Evolutionary conservation across 2,113 vertebrate species (phyloP).

Genomic region (Stercorarius parasiticus): DNA sequence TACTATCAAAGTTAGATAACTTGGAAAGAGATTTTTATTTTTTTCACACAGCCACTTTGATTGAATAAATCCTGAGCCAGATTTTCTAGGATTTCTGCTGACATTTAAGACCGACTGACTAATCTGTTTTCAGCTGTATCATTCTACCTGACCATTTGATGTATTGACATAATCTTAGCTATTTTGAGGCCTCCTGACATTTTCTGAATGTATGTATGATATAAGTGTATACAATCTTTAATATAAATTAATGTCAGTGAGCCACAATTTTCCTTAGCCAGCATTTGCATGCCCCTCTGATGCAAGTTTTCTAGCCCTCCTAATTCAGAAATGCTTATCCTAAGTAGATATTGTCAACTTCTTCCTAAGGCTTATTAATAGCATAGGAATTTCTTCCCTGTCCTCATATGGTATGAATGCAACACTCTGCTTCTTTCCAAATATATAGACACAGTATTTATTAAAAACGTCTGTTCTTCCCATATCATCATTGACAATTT

Average conservation of each 20-base stretch:
- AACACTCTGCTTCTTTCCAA: neutral
- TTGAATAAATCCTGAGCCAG: neutral
- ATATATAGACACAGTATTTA: neutral
- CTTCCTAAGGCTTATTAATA: slow-evolving; percentile 25
- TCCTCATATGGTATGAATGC: slow-evolving; percentile 27
- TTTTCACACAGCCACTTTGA: neutral
- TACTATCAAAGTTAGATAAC: neutral
- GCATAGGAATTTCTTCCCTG: neutral
- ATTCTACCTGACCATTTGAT: neutral
- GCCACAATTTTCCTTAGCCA: neutral
- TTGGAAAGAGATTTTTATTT: neutral
- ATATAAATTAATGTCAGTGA: neutral
- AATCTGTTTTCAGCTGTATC: neutral
- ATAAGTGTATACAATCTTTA: neutral
- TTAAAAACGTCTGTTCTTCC: slow-evolving; percentile 10
- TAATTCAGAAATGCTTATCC: neutral
- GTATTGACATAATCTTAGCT: neutral
- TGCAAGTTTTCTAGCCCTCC: neutral
- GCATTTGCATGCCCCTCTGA: neutral
- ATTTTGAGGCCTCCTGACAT: neutral
- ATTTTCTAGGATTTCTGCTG: neutral
- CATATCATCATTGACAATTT: neutral
- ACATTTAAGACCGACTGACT: neutral
- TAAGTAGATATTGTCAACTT: neutral
- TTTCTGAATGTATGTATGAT: neutral